phyloP scores from a whole-genome alignment of 1,140 invertebrate species.

The Brachionus rotundiformis region DNA sequence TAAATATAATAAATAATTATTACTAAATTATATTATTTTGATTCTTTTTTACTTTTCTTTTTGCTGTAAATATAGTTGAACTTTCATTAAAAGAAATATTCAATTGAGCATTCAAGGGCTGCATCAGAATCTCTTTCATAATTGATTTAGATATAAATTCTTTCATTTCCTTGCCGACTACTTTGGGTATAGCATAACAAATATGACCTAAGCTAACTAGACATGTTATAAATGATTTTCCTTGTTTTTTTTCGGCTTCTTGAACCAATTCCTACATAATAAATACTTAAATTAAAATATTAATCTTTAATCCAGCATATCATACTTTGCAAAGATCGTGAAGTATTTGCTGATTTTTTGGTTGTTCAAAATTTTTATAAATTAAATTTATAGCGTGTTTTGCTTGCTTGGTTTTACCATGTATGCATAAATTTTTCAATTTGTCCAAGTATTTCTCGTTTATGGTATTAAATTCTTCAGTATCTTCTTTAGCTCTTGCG shows the following conservation, averaged over 20 bases:
- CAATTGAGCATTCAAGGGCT: constrained; percentile 67
- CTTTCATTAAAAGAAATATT: constrained; percentile 21
- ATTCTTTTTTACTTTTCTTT: constrained; percentile 14
- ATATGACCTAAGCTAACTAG: constrained; percentile 91
- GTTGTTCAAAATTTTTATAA: constrained; percentile 75
- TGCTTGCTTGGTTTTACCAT: constrained; percentile 87
- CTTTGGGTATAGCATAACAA: constrained; percentile 80
- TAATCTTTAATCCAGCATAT: neutral
- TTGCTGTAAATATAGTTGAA: neutral
- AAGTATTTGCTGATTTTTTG: constrained; percentile 65
- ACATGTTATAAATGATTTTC: constrained; percentile 82
- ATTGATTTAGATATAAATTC: constrained; percentile 90
- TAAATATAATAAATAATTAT: too few species aligned
- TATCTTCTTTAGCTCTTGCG: constrained; percentile 8
- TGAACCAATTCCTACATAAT: constrained; percentile 53
- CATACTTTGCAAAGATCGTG: too few species aligned
- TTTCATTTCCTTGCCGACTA: constrained; percentile 82
- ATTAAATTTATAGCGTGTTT: constrained; percentile 92
- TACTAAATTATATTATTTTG: too few species aligned
- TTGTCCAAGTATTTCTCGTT: constrained; percentile 72
- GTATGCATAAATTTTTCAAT: constrained; percentile 80
- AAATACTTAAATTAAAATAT: too few species aligned
- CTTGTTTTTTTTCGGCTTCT: constrained; percentile 65
- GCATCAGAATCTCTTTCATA: constrained; percentile 89
- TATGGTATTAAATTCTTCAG: constrained; percentile 69